These are phyloP conservation scores for Amphiprion percula DNA, from an alignment of 2,113 vertebrate species.

Conservation along the genomic window DNA sequence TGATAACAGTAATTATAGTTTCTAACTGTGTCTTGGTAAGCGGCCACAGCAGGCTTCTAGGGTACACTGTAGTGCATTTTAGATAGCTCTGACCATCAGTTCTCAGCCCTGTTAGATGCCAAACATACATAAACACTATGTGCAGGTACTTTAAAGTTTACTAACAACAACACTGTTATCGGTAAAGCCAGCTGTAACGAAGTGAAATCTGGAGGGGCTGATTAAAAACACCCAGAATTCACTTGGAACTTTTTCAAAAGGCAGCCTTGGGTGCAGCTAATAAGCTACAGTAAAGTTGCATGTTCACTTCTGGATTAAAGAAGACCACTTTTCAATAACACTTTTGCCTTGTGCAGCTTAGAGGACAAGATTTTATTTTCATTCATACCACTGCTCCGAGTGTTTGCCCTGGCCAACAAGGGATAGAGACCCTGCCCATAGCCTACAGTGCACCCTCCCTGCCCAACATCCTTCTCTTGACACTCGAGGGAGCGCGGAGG, in stretches of 20 bases:
- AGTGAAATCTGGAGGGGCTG: neutral
- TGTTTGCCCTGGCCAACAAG: conserved; percentile 52
- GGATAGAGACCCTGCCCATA: conserved; percentile 47
- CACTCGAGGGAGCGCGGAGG: conserved; percentile 53
- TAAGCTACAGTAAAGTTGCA: neutral
- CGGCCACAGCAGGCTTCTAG: neutral
- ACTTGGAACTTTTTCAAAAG: neutral
- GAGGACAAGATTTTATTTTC: conserved; percentile 38
- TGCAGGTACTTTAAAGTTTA: conserved; percentile 20
- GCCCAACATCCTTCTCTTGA: conserved; percentile 21
- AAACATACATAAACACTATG: conserved; percentile 22
- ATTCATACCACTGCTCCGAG: conserved; percentile 39
- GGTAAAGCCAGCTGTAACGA: conserved; percentile 2
- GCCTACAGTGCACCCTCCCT: conserved; percentile 14
- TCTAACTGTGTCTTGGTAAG: neutral
- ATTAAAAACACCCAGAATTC: conserved; percentile 33
- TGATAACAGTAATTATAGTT: neutral
- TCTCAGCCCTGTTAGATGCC: neutral
- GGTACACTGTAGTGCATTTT: neutral
- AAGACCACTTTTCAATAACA: conserved; percentile 5
- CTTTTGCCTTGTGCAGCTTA: conserved; percentile 10
- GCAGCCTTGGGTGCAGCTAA: neutral
- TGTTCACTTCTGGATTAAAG: conserved; percentile 8
- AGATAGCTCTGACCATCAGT: too few species aligned
- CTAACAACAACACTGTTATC: conserved; percentile 27